Percentiles rank a stretch among this genome's conserved stretches.
Conservation (phyloP, 2,797 vertebrate genomes). For the Ispidina picta region DNA sequence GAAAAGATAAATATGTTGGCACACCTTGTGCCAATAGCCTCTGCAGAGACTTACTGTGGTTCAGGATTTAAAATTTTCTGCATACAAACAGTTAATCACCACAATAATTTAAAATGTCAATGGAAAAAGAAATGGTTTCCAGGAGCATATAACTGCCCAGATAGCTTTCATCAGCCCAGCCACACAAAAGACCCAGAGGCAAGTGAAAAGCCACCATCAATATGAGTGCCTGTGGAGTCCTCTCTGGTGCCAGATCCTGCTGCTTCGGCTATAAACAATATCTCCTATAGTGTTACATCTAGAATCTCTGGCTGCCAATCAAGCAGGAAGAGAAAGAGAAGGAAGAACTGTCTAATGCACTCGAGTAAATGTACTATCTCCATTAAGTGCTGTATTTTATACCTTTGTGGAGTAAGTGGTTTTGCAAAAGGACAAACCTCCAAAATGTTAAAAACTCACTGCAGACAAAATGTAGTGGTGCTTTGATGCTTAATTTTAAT, state of each 20-base stretch:
- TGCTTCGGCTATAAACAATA: slow-evolving; percentile 53
- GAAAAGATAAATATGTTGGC: slow-evolving; percentile 16
- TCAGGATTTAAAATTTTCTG: slow-evolving; percentile 73
- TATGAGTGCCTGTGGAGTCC: slow-evolving; percentile 71
- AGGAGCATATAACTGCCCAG: slow-evolving; percentile 65
- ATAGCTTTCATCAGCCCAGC: slow-evolving; percentile 62
- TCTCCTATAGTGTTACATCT: slow-evolving; percentile 33
- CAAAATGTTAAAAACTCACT: slow-evolving; percentile 32
- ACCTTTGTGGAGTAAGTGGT: not conserved
- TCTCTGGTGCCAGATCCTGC: slow-evolving; percentile 68
- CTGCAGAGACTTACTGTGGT: slow-evolving; percentile 23
- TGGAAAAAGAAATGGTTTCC: slow-evolving; percentile 73
- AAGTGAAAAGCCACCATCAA: slow-evolving; percentile 72
- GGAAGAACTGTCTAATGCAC: slow-evolving; percentile 12
- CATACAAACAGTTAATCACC: slow-evolving; percentile 76
- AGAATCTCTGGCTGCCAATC: slow-evolving; percentile 55
- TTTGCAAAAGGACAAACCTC: slow-evolving; percentile 27
- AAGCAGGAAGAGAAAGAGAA: slow-evolving; percentile 46
- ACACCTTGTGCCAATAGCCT: not conserved
- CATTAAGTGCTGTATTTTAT: slow-evolving; percentile 20
- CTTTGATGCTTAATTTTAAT: slow-evolving; percentile 21
- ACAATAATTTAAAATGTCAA: slow-evolving; percentile 78
- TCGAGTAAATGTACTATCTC: slow-evolving; percentile 30
- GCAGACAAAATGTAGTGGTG: slow-evolving; percentile 3
- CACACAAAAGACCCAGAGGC: slow-evolving; percentile 76